A percentile compares a stretch with the other conserved stretches of the same genome.
phyloP scores from a whole-genome alignment of 2,797 vertebrate species.

The Acomys russatus region DNA sequence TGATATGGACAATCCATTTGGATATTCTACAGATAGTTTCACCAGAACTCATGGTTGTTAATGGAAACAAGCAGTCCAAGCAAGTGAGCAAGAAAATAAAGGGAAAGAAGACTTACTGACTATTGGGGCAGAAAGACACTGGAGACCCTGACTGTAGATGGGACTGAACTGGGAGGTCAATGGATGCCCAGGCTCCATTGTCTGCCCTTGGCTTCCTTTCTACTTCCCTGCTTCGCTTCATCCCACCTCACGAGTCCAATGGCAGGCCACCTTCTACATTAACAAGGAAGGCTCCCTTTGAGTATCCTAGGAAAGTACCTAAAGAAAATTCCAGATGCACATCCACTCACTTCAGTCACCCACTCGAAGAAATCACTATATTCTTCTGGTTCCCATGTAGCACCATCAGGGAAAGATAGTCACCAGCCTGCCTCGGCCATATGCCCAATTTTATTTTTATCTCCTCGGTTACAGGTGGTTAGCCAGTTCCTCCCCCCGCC shows the following conservation, averaged over 20 bases:
- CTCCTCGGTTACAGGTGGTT: not conserved
- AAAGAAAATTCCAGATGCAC: constrained; percentile 4
- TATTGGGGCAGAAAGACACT: not conserved
- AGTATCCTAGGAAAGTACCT: not conserved
- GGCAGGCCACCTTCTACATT: not conserved
- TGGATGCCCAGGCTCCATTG: not conserved
- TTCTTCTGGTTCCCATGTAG: not conserved
- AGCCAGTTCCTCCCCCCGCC: not conserved
- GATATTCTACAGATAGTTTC: constrained; percentile 9
- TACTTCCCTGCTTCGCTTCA: not conserved
- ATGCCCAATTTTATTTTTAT: not conserved
- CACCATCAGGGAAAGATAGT: not conserved
- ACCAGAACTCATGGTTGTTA: not conserved
- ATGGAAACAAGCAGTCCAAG: constrained; percentile 13
- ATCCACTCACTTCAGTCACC: not conserved
- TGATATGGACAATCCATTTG: constrained; percentile 9
- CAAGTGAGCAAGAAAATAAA: constrained; percentile 34
- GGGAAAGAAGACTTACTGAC: not conserved
- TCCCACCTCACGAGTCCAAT: not conserved
- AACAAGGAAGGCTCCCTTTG: not conserved
- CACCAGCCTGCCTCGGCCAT: not conserved
- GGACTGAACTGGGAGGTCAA: not conserved
- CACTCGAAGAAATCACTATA: not conserved
- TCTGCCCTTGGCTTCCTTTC: not conserved
- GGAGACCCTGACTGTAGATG: not conserved